phyloP scores from a whole-genome alignment of 2,797 vertebrate genomes.

The Mareca penelope region DNA sequence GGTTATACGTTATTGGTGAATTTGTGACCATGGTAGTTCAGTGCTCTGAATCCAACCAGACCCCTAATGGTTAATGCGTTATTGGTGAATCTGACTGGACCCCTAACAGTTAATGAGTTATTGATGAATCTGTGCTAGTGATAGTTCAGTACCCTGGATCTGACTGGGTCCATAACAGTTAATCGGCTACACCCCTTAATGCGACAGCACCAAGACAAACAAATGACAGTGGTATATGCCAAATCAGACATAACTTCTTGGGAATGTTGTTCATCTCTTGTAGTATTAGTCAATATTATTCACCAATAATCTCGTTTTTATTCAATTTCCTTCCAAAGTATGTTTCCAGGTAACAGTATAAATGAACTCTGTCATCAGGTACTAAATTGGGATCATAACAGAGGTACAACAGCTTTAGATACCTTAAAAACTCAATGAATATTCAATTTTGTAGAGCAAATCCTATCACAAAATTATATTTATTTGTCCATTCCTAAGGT shows the following conservation, averaged over 20 bases:
- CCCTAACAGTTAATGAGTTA: no score
- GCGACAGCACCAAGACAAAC: background rate
- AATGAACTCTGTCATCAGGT: background rate
- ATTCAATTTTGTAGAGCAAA: background rate
- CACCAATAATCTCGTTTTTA: background rate
- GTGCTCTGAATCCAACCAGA: no score
- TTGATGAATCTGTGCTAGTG: no score
- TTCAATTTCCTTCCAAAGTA: background rate
- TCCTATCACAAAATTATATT: background rate
- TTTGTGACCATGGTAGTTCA: no score
- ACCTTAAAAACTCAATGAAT: background rate
- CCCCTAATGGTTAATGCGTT: no score
- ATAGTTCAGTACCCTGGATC: no score
- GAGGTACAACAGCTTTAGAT: background rate
- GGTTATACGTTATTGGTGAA: no score
- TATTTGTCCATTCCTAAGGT: background rate
- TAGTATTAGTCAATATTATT: background rate
- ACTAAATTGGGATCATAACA: background rate
- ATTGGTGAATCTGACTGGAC: no score
- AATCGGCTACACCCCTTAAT: no score
- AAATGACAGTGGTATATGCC: background rate
- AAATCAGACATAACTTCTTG: background rate
- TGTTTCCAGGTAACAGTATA: background rate
- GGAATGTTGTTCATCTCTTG: background rate
- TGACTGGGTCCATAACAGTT: no score